Base-by-base conservation (phyloP, 2,888 invertebrate species). In the Gari tellinella region DNA sequence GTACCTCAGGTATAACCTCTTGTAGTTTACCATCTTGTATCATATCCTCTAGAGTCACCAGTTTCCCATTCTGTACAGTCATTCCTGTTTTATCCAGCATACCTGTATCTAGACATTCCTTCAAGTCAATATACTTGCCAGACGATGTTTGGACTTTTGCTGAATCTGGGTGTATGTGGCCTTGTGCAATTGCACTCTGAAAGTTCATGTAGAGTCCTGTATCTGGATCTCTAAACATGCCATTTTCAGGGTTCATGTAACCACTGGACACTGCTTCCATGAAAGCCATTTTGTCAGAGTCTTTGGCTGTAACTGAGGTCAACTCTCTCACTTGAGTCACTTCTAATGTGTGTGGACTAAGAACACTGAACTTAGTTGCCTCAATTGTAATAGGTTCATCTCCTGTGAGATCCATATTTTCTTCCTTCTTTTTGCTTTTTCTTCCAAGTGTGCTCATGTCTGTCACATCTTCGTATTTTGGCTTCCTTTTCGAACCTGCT, bases 191-290 rank as follows among this genome's bases (percentile, higher is more conserved):
- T 17, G 97, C 97, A 58, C 96, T 95, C 91, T 96, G 95, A 84
- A 96, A 94, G 1, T 96, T 95, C 80, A 97, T 93, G 88, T 95
- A 94, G 89, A 96, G 94, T 2, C 96, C 96, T 0, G 96, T 95
- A 83, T 94, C 94, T 0, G 97, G 96, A 92, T 97, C 96, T 72
- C 80, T 94, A 92, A 90, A 95, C 95, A 85, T 95, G 94, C 37
- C 96, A 95, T 72, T 95, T 93, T 95, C 95, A 51, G 95, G 94
- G 92, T 96, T 95, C 57, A 97, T 94, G 53, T 96, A 90, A 66
- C 96, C 96, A 60, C 94, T 86, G 15, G 88, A 87, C 38, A 92
- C 87, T 12, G 91, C 89, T 63, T 91, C 90, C 80, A 14, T 82
- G 7, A 89, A 69, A 48, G 80, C 84, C 84, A 89, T 81, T 40